Percentiles rank a stretch among this genome's conserved stretches.
Evolutionary conservation across 1,140 invertebrate species (phyloP).

Genomic region (Nylanderia fulva): DNA sequence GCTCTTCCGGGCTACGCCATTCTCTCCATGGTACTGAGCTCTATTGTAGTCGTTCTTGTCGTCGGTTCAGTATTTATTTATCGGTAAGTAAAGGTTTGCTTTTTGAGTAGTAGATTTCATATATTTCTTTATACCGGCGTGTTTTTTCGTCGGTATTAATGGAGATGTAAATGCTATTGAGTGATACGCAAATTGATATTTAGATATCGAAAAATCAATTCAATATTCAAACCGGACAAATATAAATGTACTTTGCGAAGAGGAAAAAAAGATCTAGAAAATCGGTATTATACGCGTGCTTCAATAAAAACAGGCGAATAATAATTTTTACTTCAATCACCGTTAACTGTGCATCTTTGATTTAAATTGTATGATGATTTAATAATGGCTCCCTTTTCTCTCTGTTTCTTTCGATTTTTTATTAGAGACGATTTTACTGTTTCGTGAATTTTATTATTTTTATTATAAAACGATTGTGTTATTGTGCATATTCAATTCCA

Average conservation of each 20-base stretch:
- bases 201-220: not conserved
- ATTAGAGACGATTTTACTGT: no score
- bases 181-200: not conserved
- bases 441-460: not conserved
- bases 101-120: not conserved
- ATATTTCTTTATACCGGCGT: not conserved
- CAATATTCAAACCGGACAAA: not conserved
- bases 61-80: constrained; percentile 91
- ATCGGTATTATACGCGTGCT: not conserved
- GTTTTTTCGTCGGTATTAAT: not conserved
- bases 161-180: not conserved
- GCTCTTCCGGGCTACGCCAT: constrained; percentile 95
- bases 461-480: not conserved
- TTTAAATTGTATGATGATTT: constrained; percentile 23
- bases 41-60: constrained; percentile 91
- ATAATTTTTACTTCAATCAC: constrained; percentile 20
- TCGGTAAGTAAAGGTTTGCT: constrained; percentile 84
- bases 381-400: not conserved
- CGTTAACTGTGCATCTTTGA: not conserved
- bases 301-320: not conserved
- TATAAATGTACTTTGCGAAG: not conserved
- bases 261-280: not conserved
- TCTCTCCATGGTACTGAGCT: constrained; percentile 93
- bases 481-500: not conserved
- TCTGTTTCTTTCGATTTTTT: not conserved